A percentile compares a stretch with the other conserved stretches of the same genome.
Conservation (phyloP, 1,140 invertebrate genomes). For the Cyphomyrmex costatus region DNA sequence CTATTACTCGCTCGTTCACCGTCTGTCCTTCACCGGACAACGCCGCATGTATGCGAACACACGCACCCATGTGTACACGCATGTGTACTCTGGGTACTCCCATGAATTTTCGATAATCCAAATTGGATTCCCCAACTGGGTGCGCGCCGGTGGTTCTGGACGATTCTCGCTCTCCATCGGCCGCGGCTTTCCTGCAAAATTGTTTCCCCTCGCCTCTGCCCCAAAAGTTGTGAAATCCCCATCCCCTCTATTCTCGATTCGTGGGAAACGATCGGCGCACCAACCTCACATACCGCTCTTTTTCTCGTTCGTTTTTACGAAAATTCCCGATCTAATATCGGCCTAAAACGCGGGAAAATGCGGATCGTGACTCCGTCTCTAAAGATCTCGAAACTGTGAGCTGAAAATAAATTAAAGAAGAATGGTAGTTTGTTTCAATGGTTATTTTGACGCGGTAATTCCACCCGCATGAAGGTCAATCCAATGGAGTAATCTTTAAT, state of each 20-base stretch:
- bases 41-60: constrained; percentile 71
- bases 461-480: not conserved
- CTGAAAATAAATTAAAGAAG: constrained; percentile 36
- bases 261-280: constrained; percentile 4
- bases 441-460: constrained; percentile 8
- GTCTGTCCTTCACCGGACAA: constrained; percentile 75
- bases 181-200: constrained; percentile 58
- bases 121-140: constrained; percentile 83
- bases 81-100: constrained; percentile 55
- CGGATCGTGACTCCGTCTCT: constrained; percentile 29
- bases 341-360: constrained; percentile 41
- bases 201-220: constrained; percentile 40
- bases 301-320: constrained; percentile 8
- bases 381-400: constrained; percentile 35
- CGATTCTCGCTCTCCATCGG: constrained; percentile 47
- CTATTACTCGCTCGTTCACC: constrained; percentile 42
- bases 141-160: constrained; percentile 50
- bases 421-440: constrained; percentile 19
- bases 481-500: constrained; percentile 13
- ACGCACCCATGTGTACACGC: not conserved
- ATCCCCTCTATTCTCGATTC: not conserved
- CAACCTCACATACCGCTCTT: not conserved
- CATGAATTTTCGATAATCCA: constrained; percentile 85
- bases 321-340: constrained; percentile 18
- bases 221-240: constrained; percentile 62